Evolutionary conservation across 1,140 invertebrate species (phyloP).

Genomic region (Drosophila lacteicornis): DNA sequence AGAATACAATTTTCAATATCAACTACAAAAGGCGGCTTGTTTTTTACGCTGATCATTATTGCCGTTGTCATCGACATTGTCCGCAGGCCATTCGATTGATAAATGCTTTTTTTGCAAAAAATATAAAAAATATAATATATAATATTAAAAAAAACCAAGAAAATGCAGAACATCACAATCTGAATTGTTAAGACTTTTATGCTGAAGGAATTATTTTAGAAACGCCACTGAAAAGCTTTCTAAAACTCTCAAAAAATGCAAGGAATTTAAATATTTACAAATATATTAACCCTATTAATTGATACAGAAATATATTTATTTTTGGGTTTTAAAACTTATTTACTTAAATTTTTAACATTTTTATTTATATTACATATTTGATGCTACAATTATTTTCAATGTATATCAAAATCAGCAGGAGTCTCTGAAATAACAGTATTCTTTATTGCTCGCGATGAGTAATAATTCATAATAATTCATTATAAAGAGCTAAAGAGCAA

Average conservation of each 20-base stretch:
- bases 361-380: no score
- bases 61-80: conserved; percentile 62
- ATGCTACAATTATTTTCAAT: neutral
- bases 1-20: conserved; percentile 47
- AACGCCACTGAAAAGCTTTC: no score
- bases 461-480: conserved; percentile 24
- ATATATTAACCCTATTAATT: no score
- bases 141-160: no score
- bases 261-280: no score
- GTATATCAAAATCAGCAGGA: conserved; percentile 35
- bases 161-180: neutral
- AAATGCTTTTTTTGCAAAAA: conserved; percentile 48
- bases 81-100: conserved; percentile 61
- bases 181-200: neutral
- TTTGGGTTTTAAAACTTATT: no score
- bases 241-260: no score
- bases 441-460: conserved; percentile 11
- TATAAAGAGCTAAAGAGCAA: conserved; percentile 21
- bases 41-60: conserved; percentile 34
- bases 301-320: no score
- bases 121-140: no score
- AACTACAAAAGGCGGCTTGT: conserved; percentile 41
- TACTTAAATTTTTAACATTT: no score
- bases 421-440: conserved; percentile 17
- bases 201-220: no score